Percentiles rank a stretch among this genome's conserved stretches.
These are phyloP conservation scores for Mastomys coucha DNA, from an alignment of 2,113 vertebrate species.

Conservation along the genomic window DNA sequence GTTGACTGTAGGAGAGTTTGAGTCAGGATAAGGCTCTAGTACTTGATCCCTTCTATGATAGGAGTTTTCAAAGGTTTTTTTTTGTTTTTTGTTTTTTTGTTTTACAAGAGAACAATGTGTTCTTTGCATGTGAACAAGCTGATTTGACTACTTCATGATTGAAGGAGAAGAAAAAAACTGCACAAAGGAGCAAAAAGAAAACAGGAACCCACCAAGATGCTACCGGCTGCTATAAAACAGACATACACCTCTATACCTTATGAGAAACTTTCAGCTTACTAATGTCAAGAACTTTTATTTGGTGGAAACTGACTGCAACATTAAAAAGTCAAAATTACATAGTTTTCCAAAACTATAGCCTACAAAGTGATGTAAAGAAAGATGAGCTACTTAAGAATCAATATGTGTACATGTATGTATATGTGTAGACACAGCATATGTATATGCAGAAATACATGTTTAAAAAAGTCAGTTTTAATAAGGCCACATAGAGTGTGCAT, in stretches of 20 bases:
- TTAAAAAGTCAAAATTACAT: background rate
- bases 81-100: background rate
- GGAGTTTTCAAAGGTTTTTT: background rate
- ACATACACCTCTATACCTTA: fast-evolving
- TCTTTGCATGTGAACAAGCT: fast-evolving
- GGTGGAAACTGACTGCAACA: fast-evolving
- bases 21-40: fast-evolving
- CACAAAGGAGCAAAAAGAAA: background rate
- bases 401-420: background rate
- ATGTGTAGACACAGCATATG: background rate
- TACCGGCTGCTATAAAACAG: background rate
- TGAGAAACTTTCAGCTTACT: background rate
- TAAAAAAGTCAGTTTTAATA: no score
- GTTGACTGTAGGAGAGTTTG: background rate
- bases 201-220: fast-evolving
- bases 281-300: background rate
- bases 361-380: background rate
- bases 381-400: background rate
- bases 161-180: fast-evolving
- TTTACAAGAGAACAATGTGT: fast-evolving
- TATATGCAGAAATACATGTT: background rate
- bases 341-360: background rate
- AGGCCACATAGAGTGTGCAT: constrained; percentile 18
- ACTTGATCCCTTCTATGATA: fast-evolving
- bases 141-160: background rate